Conservation (phyloP, 2,113 vertebrate genomes). For the Apodemus sylvaticus region DNA sequence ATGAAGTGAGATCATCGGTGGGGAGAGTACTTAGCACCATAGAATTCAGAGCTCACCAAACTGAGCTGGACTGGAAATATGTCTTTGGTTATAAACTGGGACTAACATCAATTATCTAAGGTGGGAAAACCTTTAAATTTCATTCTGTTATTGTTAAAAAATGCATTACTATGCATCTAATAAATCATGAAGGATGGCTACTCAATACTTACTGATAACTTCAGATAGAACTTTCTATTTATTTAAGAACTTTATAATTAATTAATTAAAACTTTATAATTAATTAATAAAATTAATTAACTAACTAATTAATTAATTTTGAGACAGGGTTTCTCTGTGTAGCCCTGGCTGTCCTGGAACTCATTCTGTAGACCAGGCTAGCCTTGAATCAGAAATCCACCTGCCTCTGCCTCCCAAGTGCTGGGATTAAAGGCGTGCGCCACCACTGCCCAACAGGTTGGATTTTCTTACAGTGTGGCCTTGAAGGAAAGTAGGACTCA, state of each 20-base stretch:
- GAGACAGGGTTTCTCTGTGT: too few relatives aligned
- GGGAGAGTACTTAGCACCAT: too few relatives aligned
- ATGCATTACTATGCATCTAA: neutral
- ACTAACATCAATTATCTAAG: fast-evolving
- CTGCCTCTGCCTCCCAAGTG: too few relatives aligned
- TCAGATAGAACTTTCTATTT: neutral
- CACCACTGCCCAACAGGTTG: too few relatives aligned
- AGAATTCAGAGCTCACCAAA: neutral
- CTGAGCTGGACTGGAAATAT: neutral
- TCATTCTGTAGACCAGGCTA: too few relatives aligned
- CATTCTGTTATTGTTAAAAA: neutral
- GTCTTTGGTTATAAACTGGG: fast-evolving
- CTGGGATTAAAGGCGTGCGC: too few relatives aligned
- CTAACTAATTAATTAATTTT: too few relatives aligned
- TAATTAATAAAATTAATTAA: too few relatives aligned
- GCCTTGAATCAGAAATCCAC: too few relatives aligned
- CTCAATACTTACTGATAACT: neutral
- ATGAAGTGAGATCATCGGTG: neutral
- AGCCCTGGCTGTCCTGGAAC: too few relatives aligned
- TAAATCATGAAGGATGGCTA: neutral
- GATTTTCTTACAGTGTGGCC: neutral
- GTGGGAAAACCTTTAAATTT: neutral
- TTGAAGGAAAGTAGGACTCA: neutral
- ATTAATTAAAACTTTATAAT: too few relatives aligned
- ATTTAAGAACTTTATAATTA: too few relatives aligned